phyloP scores from a whole-genome alignment of 2,113 vertebrate species.

The Myodes glareolus region DNA sequence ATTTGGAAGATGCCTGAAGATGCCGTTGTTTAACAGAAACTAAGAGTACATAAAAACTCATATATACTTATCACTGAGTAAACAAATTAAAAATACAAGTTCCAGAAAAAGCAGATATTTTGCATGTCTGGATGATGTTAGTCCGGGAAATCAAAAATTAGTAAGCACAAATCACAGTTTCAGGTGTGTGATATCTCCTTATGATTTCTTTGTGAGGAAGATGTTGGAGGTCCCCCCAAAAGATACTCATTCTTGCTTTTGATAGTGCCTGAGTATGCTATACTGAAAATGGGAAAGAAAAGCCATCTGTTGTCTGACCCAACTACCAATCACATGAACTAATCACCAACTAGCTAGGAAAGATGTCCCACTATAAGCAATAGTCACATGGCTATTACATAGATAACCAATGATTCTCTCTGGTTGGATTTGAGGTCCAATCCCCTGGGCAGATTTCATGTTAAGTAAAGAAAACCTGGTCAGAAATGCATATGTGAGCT shows the following conservation, averaged over 20 bases:
- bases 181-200: not conserved
- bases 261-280: too few relatives aligned
- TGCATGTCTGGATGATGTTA: not conserved
- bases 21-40: not conserved
- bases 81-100: not conserved
- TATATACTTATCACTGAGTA: too few relatives aligned
- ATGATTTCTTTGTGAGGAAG: not conserved
- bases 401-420: not conserved
- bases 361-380: not conserved
- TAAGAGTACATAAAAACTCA: not conserved
- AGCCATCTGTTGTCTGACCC: rapidly evolving
- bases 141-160: not conserved
- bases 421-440: not conserved
- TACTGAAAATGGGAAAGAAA: not conserved
- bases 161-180: not conserved
- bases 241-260: not conserved
- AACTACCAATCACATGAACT: not conserved
- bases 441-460: not conserved
- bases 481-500: not conserved
- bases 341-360: not conserved
- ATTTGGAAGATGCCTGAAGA: not conserved
- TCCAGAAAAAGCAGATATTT: not conserved
- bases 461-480: not conserved
- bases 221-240: rapidly evolving
- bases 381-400: too few relatives aligned